Evolutionary conservation across 2,113 vertebrate species (phyloP).

Genomic region (Oreochromis aureus): DNA sequence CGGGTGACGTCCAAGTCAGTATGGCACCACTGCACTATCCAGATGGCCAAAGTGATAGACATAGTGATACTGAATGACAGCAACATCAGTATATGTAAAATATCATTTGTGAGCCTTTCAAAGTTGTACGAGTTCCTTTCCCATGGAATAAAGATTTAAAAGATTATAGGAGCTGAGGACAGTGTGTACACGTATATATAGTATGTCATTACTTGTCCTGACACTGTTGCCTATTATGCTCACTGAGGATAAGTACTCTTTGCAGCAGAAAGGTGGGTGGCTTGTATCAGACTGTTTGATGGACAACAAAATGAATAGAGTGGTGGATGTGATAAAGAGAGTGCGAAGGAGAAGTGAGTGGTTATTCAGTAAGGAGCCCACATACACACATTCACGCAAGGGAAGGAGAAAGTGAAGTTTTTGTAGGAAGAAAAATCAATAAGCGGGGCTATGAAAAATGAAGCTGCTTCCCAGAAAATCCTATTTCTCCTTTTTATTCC

Average conservation of each 20-base stretch:
- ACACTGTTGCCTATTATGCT: background rate
- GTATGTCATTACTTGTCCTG: background rate
- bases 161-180: background rate
- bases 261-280: constrained; percentile 7
- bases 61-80: no score
- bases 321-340: background rate
- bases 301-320: constrained; percentile 16
- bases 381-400: background rate
- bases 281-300: constrained; percentile 13
- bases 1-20: no score
- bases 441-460: background rate
- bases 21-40: no score
- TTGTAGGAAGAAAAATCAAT: constrained; percentile 14
- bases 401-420: background rate
- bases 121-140: background rate
- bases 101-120: background rate
- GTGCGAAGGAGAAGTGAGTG: background rate
- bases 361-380: background rate
- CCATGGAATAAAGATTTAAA: background rate
- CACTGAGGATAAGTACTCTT: background rate
- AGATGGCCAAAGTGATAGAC: no score
- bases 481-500: background rate
- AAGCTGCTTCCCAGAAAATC: constrained; percentile 5
- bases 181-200: background rate
- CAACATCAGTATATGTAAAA: background rate